phyloP scores from a whole-genome alignment of 2,797 vertebrate species.

The Cheirogaleus major region DNA sequence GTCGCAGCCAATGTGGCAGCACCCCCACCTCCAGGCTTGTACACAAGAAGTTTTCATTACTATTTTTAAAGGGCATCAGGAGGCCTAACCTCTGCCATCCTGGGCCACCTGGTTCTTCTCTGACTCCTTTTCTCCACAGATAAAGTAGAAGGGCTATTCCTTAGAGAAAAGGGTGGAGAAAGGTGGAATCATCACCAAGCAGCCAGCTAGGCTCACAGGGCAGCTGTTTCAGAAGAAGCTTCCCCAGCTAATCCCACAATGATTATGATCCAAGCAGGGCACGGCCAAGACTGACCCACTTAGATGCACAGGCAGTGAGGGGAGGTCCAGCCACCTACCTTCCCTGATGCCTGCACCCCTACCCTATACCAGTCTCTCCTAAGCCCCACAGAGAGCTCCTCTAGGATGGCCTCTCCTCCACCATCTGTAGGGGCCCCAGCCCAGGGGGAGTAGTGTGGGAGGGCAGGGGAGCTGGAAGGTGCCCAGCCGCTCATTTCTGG shows the following conservation, averaged over 20 bases:
- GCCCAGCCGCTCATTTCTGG: not conserved
- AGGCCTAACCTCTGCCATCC: not conserved
- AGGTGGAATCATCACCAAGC: not conserved
- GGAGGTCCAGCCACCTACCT: too few relatives aligned
- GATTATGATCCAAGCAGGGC: not conserved
- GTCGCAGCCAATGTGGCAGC: not conserved
- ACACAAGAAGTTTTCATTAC: not conserved
- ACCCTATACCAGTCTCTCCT: not conserved
- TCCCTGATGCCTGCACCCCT: not conserved
- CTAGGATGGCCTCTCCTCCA: not conserved
- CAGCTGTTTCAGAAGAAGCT: not conserved
- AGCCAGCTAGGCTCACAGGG: not conserved
- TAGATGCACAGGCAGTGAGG: not conserved
- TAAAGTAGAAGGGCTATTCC: not conserved
- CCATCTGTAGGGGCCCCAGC: not conserved
- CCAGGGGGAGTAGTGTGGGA: not conserved
- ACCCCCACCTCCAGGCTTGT: not conserved
- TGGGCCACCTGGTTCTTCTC: not conserved
- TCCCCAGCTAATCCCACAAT: not conserved
- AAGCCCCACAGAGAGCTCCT: not conserved
- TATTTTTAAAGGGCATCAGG: not conserved
- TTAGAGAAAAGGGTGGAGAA: not conserved
- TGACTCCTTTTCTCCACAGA: not conserved
- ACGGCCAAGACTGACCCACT: not conserved
- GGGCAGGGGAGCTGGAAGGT: not conserved